These are phyloP conservation scores for Saturnia pavonia DNA, from an alignment of 2,888 invertebrate species.

Conservation along the genomic window DNA sequence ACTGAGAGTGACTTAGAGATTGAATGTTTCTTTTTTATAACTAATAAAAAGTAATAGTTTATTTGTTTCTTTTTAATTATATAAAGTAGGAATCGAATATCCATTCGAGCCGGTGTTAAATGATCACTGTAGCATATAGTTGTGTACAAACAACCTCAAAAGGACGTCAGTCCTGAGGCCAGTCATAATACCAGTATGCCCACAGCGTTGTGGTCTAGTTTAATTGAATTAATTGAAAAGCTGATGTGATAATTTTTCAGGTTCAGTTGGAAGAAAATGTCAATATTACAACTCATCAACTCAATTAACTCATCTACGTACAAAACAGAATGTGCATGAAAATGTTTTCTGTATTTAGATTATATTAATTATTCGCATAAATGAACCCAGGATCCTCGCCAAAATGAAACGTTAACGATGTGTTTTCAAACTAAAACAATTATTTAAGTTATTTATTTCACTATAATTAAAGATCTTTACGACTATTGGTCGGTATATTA, in stretches of 20 bases:
- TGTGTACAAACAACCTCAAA: neutral
- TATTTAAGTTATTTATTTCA: neutral
- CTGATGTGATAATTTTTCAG: neutral
- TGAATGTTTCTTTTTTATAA: too few relatives aligned
- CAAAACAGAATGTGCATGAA: neutral
- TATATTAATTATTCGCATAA: neutral
- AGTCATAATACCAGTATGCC: neutral
- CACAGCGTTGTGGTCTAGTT: neutral
- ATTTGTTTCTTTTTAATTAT: too few relatives aligned
- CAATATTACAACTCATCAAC: neutral
- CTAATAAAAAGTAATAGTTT: too few relatives aligned
- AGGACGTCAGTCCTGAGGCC: neutral
- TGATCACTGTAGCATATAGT: neutral
- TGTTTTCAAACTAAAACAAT: neutral
- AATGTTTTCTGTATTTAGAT: neutral
- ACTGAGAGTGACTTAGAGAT: too few relatives aligned
- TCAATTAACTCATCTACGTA: too few relatives aligned
- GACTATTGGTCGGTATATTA: constrained; percentile 8
- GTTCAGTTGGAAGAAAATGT: neutral
- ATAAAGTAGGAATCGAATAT: neutral
- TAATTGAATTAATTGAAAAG: neutral
- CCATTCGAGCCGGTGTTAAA: neutral
- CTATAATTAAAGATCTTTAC: constrained; percentile 10
- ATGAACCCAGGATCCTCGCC: neutral
- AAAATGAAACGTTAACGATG: neutral